Base-by-base conservation (phyloP, 2,797 vertebrate species). In the Ctenopoma multispine region DNA sequence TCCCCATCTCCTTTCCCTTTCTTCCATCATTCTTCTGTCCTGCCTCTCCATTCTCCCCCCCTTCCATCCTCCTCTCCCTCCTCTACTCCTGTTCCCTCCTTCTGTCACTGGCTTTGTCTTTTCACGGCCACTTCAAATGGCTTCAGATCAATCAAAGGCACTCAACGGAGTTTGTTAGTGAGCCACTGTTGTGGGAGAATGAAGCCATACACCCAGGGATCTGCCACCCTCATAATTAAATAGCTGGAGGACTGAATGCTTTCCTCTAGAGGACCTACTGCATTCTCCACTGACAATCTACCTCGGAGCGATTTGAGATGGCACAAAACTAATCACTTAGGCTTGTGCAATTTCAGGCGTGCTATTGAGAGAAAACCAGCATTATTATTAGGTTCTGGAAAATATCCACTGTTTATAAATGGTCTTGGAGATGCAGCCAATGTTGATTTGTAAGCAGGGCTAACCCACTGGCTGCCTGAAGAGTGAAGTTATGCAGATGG, bases 271-370 rank as follows among this genome's bases (percentile, higher is more conserved):
- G 82, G 77, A 87, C 79, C 68, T 75, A 58, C 70, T 63, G 64
- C 69, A 46, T 82, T 82, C 75, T 66, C 58, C 38, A 7, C 69
- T 40, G 81, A 87, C 86, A 86, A 85, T 80, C 79, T 71, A 79
- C 81, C 80, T 77, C 78, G 14, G 1, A 79, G 85, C 72, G 29
- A 69, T 82, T 81, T 76, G 68, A 83, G 77, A 69, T 15, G 21
- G 75, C 6, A 76, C 67, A 75, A 83, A 91, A 88, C 82, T 87
- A 92, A 91, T 92, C 88, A 91, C 89, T 91, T 91, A 88, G 81
- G 65, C 81, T 44, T 61, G 54, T 75, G 71, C 80, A 74, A 83
- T 87, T 76, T 72, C 75, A 72, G 86, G 58, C 43, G 69, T 24
- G 64, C 77, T 51, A 64, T 57, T 41, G 76, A 82, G 62, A 78